Evolutionary conservation across 1,140 invertebrate genomes (phyloP), one percentile per base, ranked within the genome.

Genomic region (Orchestia grillus): DNA sequence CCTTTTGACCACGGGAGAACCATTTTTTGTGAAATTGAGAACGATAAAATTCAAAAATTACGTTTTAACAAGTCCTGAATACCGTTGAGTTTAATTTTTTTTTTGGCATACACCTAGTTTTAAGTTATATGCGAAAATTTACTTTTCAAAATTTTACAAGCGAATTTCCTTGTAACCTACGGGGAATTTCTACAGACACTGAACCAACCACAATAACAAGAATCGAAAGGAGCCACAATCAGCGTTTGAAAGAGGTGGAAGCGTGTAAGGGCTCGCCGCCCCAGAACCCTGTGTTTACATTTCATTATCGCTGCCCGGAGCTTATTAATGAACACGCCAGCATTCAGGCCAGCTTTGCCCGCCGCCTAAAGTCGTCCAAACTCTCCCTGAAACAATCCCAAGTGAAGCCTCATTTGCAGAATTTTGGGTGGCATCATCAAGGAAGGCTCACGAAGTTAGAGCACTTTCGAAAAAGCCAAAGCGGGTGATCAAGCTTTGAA

Each of bases 331-430:
- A 90, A 44, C 88, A 44, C 41, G 41, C n/a, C n/a, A 36, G 88
- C n/a, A 90, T 90, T 44, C 41, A 90, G 41, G 88, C 41, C 41
- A 90, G 88, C 88, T 44, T 42, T 42, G 88, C 43, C n/a, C 42
- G 4, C 8, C 16, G 88, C 88, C 88, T 90, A 90, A 90, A 90
- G 88, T 90, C 88, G 88, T 90, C 43, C 88, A 90, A 90, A 90
- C 88, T 90, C 88, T 28, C 88, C 36, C 88, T 28, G 43, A 90
- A 90, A 90, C 88, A 90, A 90, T 90, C 88, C 43, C 88, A 42
- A 90, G 88, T 90, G 41, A 90, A 90, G 88, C 88, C 88, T 90
- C 88, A 90, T 90, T 90, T 44, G 88, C 41, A 44, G 88, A 90
- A 77, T 44, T 90, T 90, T 41, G 43, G n/a, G 41, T 43, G 41